Base-by-base conservation (phyloP, 2,797 vertebrate genomes). In the Fratercula arctica region DNA sequence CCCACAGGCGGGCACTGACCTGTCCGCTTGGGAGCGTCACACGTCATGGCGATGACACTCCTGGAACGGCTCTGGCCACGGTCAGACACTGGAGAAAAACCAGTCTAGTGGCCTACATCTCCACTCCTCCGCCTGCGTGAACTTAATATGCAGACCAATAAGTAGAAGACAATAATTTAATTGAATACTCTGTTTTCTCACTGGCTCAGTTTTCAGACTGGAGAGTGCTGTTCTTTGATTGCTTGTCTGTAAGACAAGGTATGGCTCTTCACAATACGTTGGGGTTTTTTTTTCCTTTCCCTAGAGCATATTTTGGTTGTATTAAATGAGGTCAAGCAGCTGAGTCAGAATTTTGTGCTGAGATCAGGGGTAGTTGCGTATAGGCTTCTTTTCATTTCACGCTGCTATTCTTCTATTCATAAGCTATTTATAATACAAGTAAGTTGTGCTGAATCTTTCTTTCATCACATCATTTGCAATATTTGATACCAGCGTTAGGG, bases 11-110 rank as follows among this genome's bases (percentile, higher is more conserved):
- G 1, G 1, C 25, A 5, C 43, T 51, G 60, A 35, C 70, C 54
- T 61, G 31, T 37, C 53, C 3, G 1, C 26, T 35, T 29, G 45
- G 29, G 33, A 37, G 16, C 24, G 48, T 54, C 1, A 0, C 48
- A 5, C 39, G 15, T 63, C 26, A 12, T 35, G 15, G 56, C 33
- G 16, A 15, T n/a, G 48, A 23, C 33, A 14, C 29, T 31, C 35
- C 45, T 45, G 33, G 41, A 66, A 39, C 26, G 10, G 28, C 54
- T 76, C 48, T 39, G 16, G 48, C 60, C 51, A 19, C 31, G 77
- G 61, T 33, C 72, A 45, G 19, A 8, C 25, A 11, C 29, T 51
- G 73, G 11, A 70, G 43, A 13, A 41, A 33, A 64, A 69, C 28
- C 10, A 48, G 20, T 37, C 50, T 18, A 10, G 37, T 23, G 17